phyloP scores from a whole-genome alignment of 2,113 vertebrate genomes.

The Ophthalmolycus amberensis region DNA sequence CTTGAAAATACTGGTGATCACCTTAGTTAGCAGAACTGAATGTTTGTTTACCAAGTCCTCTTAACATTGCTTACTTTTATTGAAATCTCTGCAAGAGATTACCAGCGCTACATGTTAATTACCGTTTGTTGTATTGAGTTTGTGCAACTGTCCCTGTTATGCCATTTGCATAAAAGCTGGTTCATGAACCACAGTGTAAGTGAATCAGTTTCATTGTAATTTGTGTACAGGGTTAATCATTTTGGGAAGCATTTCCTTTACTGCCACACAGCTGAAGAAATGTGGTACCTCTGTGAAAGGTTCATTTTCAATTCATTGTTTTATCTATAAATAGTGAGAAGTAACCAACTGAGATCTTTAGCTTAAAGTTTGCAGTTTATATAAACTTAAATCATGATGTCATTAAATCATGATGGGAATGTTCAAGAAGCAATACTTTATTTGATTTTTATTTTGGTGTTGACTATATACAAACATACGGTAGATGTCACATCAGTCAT shows the following conservation, averaged over 20 bases:
- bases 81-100: constrained; percentile 73
- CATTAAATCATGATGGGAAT: neutral
- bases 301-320: neutral
- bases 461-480: constrained; percentile 33
- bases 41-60: constrained; percentile 80
- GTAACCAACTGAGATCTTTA: neutral
- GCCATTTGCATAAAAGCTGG: constrained; percentile 86
- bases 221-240: too few relatives aligned
- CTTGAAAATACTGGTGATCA: constrained; percentile 76
- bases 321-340: neutral
- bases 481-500: neutral
- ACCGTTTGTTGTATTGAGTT: constrained; percentile 82
- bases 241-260: neutral
- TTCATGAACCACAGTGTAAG: constrained; percentile 73
- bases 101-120: constrained; percentile 82
- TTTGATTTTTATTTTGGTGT: neutral
- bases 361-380: neutral
- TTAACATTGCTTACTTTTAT: constrained; percentile 74
- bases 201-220: constrained; percentile 37
- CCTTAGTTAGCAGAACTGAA: constrained; percentile 74
- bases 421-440: constrained; percentile 37
- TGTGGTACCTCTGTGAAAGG: neutral
- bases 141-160: constrained; percentile 82
- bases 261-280: neutral
- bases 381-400: constrained; percentile 8